Evolutionary conservation across 2,888 invertebrate genomes (phyloP).

Genomic region (Cantharis flavilabris): DNA sequence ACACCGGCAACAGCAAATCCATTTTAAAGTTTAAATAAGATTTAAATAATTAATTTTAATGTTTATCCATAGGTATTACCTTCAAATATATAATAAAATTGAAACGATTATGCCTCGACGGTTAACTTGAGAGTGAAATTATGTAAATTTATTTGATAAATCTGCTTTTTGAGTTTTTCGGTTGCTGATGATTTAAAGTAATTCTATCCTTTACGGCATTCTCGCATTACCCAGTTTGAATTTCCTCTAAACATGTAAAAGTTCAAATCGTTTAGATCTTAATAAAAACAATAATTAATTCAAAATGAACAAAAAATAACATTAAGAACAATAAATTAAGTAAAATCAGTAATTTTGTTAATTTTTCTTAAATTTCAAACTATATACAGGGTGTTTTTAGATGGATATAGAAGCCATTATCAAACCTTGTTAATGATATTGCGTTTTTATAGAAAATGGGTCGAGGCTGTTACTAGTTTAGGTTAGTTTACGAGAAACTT

Average conservation of each 20-base stretch:
- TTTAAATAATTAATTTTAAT: neutral
- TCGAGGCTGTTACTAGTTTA: too few relatives aligned
- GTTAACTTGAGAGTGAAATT: neutral
- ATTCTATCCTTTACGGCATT: neutral
- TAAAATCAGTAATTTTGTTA: neutral
- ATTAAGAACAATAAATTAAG: neutral
- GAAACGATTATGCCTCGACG: neutral
- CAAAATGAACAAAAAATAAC: neutral
- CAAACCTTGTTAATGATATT: too few relatives aligned
- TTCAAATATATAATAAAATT: neutral
- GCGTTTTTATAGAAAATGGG: too few relatives aligned
- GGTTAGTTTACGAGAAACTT: too few relatives aligned
- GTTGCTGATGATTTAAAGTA: neutral
- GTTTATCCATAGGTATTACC: neutral
- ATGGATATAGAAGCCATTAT: too few relatives aligned
- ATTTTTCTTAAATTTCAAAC: too few relatives aligned
- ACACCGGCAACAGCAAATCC: neutral
- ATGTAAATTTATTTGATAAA: neutral
- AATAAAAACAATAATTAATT: neutral
- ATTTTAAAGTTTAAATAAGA: neutral
- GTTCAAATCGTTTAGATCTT: neutral
- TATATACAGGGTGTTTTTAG: too few relatives aligned
- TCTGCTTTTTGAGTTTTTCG: neutral
- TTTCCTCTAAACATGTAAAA: neutral
- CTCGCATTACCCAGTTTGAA: neutral